Percentiles rank a stretch among this genome's conserved stretches.
phyloP scores from a whole-genome alignment of 2,113 vertebrate genomes.

The Gobio gobio region DNA sequence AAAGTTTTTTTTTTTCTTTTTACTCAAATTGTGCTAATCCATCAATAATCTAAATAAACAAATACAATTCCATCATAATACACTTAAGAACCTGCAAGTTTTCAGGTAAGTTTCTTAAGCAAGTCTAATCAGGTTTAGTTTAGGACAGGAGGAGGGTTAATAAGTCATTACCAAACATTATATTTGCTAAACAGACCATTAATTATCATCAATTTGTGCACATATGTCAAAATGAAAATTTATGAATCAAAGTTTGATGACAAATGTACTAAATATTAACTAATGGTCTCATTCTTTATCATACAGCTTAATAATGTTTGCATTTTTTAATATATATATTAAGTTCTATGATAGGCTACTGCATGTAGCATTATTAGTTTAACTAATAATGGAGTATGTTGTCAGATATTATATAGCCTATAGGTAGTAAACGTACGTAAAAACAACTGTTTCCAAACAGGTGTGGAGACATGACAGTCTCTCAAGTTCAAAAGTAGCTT shows the following conservation, averaged over 20 bases:
- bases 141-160: background rate
- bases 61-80: background rate
- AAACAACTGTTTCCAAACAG: slow-evolving; percentile 3
- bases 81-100: background rate
- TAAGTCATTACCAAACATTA: background rate
- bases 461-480: background rate
- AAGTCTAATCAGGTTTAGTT: background rate
- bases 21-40: background rate
- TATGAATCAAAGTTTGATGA: background rate
- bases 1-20: background rate
- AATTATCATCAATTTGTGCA: too few relatives aligned
- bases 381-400: background rate
- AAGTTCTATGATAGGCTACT: background rate
- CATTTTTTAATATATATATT: background rate
- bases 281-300: background rate
- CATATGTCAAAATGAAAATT: too few relatives aligned
- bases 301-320: background rate
- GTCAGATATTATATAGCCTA: background rate
- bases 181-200: too few relatives aligned
- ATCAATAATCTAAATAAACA: background rate
- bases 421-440: background rate
- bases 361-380: background rate
- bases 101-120: background rate
- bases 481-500: background rate
- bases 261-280: background rate